Base-by-base conservation (phyloP, 2,888 invertebrate species). In the Megastigmus dorsalis region DNA sequence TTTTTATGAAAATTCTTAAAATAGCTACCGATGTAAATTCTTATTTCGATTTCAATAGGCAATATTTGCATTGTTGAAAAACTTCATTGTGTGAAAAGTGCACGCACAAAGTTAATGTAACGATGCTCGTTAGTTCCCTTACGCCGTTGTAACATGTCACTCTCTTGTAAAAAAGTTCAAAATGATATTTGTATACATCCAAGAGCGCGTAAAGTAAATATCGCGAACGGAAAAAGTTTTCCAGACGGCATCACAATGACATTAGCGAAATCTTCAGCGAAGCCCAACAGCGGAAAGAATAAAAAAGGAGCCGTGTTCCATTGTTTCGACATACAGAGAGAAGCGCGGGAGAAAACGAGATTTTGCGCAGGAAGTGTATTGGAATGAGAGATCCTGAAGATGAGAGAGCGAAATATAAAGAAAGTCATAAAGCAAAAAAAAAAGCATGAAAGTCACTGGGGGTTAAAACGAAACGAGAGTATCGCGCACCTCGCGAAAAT, bases 401-500 rank as follows among this genome's bases (percentile, higher is more conserved):
- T 54, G 41, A 33, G 10, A 67, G 41, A 50, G 71, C 45, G 52
- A 74, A 63, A 69, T n/a, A n/a, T 69, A 69, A 69, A 68, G 62
- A 52, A 68, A 65, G 48, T 65, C n/a, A n/a, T 52, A 36, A 52
- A 23, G 30, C 36, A 52, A 41, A 36, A 52, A 43, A 52, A 41
- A 36, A 52, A n/a, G 36, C 20, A 63, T 41, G 45, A 55, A 66
- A 18, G 48, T 52, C 6, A 9, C 18, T 55, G 18, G 23, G 41
- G 28, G 26, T 15, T 63, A 28, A 65, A 43, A 70, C 66, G 54
- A 76, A 74, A 74, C 59, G 43, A 74, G 73, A 75, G 70, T 65
- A 79, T 78, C 78, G 79, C 76, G n/a, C 73, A 81, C 80, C 81
- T n/a, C 76, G 82, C 81, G 82, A 81, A 84, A 84, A 84, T 84